phyloP scores from a whole-genome alignment of 2,797 vertebrate genomes.

The Gymnopithys bicolor region DNA sequence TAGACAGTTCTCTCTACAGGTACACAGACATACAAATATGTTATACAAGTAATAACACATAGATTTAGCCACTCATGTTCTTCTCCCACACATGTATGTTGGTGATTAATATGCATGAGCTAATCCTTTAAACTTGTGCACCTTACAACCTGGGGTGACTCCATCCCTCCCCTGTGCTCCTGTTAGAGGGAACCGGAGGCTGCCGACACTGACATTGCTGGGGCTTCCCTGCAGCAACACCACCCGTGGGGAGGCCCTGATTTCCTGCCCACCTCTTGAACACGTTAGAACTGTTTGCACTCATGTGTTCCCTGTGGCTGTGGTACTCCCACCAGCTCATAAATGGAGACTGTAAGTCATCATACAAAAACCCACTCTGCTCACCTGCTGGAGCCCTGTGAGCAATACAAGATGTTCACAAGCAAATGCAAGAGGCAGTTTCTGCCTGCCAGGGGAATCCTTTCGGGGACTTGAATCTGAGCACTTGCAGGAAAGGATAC shows the following conservation, averaged over 20 bases:
- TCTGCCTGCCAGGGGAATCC: neutral
- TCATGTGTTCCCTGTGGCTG: neutral
- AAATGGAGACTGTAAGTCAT: neutral
- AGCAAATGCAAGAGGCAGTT: slow-evolving; percentile 3
- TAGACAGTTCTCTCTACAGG: neutral
- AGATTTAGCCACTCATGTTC: neutral
- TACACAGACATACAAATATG: accelerated
- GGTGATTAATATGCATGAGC: neutral
- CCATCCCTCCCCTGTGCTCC: neutral
- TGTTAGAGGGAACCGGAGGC: no score
- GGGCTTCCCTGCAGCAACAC: neutral
- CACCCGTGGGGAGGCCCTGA: accelerated
- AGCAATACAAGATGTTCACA: neutral
- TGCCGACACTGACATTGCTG: neutral
- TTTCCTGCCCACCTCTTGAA: neutral
- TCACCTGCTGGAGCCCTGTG: neutral
- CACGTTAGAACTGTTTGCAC: neutral
- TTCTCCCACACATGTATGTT: neutral
- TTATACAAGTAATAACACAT: neutral
- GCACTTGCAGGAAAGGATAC: neutral
- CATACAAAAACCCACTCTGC: neutral
- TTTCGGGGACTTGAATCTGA: neutral
- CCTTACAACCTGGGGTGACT: accelerated
- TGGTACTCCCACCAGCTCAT: neutral
- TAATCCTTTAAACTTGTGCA: neutral